Base-by-base conservation (phyloP, 2,888 invertebrate genomes). In the Molorchus minor region DNA sequence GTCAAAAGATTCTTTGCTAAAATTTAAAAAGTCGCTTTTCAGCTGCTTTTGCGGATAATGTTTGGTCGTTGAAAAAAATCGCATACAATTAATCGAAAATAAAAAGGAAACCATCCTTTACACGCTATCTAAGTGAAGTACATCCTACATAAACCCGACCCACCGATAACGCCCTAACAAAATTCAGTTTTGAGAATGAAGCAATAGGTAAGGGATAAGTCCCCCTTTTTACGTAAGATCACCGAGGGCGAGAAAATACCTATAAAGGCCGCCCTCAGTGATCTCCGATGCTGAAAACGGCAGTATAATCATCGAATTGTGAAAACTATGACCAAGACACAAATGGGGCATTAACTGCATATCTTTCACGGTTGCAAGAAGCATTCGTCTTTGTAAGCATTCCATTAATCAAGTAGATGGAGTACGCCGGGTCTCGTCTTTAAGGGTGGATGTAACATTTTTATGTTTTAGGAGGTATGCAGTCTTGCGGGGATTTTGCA, bases 181-280 rank as follows among this genome's bases (percentile, higher is more conserved):
- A 70, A 70, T 68, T 69, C 61, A 58, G 58, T 67, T 65, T 71
- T 65, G 55, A 56, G 62, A 69, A 71, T 70, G 68, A 64, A 71
- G 71, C 69, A 70, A 69, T 70, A n/a, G n/a, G n/a, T n/a, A 71
- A 67, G 65, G 71, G 67, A 69, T 64, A 68, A 68, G 67, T 58
- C 64, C 62, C 71, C 70, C 70, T 67, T 67, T 70, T 46, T 46
- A 69, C 67, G 71, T 69, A 63, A 65, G 67, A 71, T 69, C 69
- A 71, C 69, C 70, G 68, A 71, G 71, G 70, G 70, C 64, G 70
- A 72, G 71, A 70, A 69, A 74, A 74, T 73, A 70, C 74, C 72
- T 71, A 74, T 70, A 71, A 74, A 72, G 69, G 69, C 68, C 69
- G 72, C 73, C 74, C 69, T 62, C 62, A 68, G 69, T 64, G 69